A percentile compares a stretch with the other conserved stretches of the same genome.
Conservation (phyloP, 30 jellyfish, hydroid and myxozoan genomes). For the Pelagia noctiluca region DNA sequence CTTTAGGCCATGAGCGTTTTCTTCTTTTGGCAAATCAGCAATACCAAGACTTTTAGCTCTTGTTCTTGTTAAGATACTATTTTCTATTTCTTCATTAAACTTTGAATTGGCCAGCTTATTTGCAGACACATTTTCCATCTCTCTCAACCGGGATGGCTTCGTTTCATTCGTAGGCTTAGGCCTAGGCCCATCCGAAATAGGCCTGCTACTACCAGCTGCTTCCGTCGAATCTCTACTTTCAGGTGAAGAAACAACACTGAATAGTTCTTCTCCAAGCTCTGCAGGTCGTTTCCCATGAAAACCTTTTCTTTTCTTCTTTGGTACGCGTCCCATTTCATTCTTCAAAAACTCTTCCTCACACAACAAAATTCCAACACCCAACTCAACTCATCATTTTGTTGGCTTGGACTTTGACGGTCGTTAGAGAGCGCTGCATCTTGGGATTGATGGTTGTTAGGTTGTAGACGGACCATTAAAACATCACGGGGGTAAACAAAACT, state of each 20-base stretch:
- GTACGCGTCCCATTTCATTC: background rate
- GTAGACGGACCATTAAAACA: background rate
- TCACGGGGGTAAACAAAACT: background rate
- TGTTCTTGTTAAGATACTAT: slow-evolving; percentile 7
- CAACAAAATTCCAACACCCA: background rate
- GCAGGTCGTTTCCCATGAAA: background rate
- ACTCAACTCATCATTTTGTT: background rate
- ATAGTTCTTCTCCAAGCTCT: background rate
- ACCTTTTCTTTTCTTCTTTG: background rate
- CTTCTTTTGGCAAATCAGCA: background rate
- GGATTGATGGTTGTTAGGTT: background rate
- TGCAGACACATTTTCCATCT: slow-evolving; percentile 25
- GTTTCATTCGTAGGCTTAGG: background rate
- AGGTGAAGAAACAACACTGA: background rate
- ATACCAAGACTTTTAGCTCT: slow-evolving; percentile 13
- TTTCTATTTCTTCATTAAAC: background rate
- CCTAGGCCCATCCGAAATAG: background rate
- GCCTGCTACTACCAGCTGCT: background rate
- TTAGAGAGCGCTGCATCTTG: background rate
- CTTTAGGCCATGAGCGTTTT: slow-evolving; percentile 28
- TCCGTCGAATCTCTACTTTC: no score
- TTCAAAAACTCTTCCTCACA: background rate
- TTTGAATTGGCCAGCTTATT: slow-evolving; percentile 23
- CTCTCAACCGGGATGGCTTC: background rate
- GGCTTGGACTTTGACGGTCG: no score